Base-by-base conservation (phyloP, 1,140 invertebrate species). In the Mycetomoellerius zeteki region DNA sequence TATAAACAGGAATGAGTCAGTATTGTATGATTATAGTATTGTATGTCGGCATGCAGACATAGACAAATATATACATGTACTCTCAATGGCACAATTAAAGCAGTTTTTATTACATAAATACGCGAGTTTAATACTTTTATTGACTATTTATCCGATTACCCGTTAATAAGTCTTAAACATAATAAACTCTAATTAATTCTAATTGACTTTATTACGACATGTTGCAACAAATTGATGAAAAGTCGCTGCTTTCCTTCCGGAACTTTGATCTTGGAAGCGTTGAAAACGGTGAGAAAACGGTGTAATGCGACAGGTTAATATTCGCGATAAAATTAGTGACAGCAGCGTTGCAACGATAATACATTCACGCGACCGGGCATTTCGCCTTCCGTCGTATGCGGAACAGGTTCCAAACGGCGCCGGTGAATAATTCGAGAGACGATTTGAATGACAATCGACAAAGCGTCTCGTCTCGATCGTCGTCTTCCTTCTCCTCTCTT, bases 401-500 rank as follows among this genome's bases (percentile, higher is more conserved):
- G 62, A 69, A 33, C 72, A 71, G 71, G 86, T 88, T 65, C 12
- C 43, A 71, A 85, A 73, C 76, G 86, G 80, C 88, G 86, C 80
- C 87, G 67, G 43, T 89, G 82, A 86, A 86, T 89, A 89, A 90
- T 90, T 89, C 87, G 43, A 62, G 19, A 19, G 52, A 2, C 82
- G 75, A 86, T 89, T 90, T 90, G 76, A 90, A 90, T 89, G 77
- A 89, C 87, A 90, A 89, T 89, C 87, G 69, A 60, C 67, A 67
- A 52, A 62, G 21, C 71, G 37, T 52, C 52, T 82, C 80, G 67
- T 56, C 76, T 75, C 73, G 84, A 86, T 86, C 71, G 85, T 67
- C 85, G 76, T 84, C 30, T 33, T 58, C 71, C 52, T 64, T 71
- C 12, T 71, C 19, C 19, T 58, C 14, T 73, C 69, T 33, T 19